Conservation (phyloP, 2,888 invertebrate genomes). For the Chrysotoxum bicinctum region DNA sequence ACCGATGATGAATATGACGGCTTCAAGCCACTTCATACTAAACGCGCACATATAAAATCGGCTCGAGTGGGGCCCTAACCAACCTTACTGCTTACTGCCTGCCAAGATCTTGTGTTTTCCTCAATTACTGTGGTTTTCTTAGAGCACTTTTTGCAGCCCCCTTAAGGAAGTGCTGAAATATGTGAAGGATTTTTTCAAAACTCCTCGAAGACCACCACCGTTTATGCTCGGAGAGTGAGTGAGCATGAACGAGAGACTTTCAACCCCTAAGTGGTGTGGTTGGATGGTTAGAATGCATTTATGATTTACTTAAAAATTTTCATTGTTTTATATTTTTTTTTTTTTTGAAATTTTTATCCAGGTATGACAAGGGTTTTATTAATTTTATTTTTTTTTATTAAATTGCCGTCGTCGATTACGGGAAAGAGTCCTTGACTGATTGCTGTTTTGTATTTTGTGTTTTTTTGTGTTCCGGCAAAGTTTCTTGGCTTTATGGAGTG, state of each 20-base stretch:
- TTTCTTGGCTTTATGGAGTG: conserved; percentile 3
- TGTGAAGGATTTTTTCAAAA: conserved; percentile 43
- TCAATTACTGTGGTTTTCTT: conserved; percentile 38
- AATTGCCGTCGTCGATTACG: conserved; percentile 71
- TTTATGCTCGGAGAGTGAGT: not conserved
- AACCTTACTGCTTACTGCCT: too few relatives aligned
- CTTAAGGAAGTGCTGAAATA: conserved; percentile 58
- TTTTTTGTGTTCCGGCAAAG: conserved; percentile 25
- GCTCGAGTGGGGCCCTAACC: conserved; percentile 39
- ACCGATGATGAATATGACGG: conserved; percentile 5
- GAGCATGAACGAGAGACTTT: not conserved
- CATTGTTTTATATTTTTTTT: conserved; percentile 45
- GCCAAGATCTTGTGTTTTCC: conserved; percentile 48
- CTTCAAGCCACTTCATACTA: conserved; percentile 56
- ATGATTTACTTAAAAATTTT: conserved; percentile 48
- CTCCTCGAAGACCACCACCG: not conserved
- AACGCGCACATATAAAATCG: conserved; percentile 50
- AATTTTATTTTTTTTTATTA: conserved; percentile 41
- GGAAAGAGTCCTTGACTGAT: conserved; percentile 66
- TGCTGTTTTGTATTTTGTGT: conserved; percentile 66
- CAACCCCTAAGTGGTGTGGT: conserved; percentile 70
- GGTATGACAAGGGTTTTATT: conserved; percentile 20
- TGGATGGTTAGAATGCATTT: conserved; percentile 53
- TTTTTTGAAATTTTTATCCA: not conserved
- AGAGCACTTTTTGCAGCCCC: not conserved